Conservation (phyloP, 2,888 invertebrate genomes). For the Nomada fucata region DNA sequence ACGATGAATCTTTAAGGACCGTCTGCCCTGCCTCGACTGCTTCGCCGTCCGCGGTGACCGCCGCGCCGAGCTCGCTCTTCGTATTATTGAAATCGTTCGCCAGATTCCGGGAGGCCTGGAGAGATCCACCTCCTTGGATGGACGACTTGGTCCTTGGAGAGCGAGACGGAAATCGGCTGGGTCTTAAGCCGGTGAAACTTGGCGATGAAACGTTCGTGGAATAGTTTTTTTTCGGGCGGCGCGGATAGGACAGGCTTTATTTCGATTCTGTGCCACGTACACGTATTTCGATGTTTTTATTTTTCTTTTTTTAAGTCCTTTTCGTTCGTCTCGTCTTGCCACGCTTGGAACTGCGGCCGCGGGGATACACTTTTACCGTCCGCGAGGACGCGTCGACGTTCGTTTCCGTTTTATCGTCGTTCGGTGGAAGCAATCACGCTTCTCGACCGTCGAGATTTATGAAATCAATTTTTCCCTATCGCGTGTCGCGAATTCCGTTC, state of each 20-base stretch:
- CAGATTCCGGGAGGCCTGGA: slow-evolving; percentile 33
- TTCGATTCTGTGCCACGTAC: too few species aligned
- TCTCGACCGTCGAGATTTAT: too few species aligned
- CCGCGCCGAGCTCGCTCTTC: slow-evolving; percentile 4
- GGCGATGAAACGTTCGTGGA: neutral
- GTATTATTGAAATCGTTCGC: slow-evolving; percentile 56
- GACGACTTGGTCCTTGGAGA: neutral
- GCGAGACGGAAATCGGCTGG: too few species aligned
- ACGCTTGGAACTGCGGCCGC: neutral
- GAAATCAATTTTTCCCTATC: neutral
- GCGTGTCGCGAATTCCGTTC: neutral
- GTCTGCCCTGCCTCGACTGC: slow-evolving; percentile 36
- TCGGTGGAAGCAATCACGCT: neutral
- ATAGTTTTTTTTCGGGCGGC: too few species aligned
- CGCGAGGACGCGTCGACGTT: neutral
- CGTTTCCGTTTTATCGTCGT: slow-evolving; percentile 6
- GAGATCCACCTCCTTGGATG: neutral
- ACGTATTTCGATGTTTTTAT: too few species aligned
- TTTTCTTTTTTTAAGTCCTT: neutral
- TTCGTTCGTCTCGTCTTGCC: neutral
- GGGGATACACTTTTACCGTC: slow-evolving; percentile 1
- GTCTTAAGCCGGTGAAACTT: neutral
- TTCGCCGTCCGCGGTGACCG: slow-evolving; percentile 10
- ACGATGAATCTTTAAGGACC: slow-evolving; percentile 71
- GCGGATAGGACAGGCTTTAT: too few species aligned